Percentiles rank a stretch among this genome's conserved stretches.
phyloP scores from a whole-genome alignment of 2,113 vertebrate species.

The Dicerorhinus sumatrensis region DNA sequence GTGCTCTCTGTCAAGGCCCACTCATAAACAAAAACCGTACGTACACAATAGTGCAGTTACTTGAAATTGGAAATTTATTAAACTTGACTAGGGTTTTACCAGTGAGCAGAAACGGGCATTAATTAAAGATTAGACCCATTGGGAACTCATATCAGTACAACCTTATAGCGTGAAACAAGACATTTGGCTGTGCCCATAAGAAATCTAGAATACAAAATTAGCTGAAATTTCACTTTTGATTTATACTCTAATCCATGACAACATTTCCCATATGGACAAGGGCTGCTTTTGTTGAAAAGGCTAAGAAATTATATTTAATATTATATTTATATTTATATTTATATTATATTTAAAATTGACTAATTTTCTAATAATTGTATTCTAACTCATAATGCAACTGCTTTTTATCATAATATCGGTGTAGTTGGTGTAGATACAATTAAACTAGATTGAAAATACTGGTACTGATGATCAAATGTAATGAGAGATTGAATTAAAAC shows the following conservation, averaged over 20 bases:
- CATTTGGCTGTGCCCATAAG: not conserved
- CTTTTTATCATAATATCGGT: not conserved
- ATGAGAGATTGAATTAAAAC: not conserved
- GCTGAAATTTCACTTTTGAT: constrained; percentile 1
- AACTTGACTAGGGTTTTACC: not conserved
- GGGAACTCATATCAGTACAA: not conserved
- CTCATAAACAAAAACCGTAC: not conserved
- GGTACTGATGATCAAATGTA: not conserved
- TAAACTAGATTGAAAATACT: not conserved
- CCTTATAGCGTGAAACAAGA: not conserved
- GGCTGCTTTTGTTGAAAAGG: not conserved
- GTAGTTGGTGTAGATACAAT: not conserved
- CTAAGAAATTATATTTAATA: not conserved
- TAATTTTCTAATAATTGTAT: not conserved
- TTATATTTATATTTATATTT: too few species aligned
- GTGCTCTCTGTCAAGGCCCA: not conserved
- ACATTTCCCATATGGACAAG: not conserved
- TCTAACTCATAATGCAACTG: not conserved
- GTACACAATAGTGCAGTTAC: not conserved
- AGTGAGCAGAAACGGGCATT: not conserved
- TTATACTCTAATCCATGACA: not conserved
- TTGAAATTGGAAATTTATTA: not conserved
- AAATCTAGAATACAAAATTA: not conserved
- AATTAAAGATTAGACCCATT: not conserved
- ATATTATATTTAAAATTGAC: not conserved